A percentile compares a stretch with the other conserved stretches of the same genome.
Conservation (phyloP, 2,113 vertebrate species). For the Gambusia affinis region DNA sequence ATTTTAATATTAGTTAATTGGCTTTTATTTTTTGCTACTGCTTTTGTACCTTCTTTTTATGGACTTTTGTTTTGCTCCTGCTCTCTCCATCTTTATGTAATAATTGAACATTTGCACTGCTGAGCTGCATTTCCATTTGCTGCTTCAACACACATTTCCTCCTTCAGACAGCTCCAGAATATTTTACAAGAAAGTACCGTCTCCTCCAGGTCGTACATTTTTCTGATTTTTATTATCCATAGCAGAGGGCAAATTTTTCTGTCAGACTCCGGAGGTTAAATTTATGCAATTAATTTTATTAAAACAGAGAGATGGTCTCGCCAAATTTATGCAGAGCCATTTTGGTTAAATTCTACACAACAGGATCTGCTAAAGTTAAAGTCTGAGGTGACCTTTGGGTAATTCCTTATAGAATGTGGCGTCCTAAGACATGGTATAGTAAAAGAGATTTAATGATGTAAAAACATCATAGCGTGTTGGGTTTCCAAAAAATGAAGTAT, state of each 20-base stretch:
- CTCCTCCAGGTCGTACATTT: conserved; percentile 25
- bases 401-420: background rate
- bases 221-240: conserved; percentile 35
- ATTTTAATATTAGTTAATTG: background rate
- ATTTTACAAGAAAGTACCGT: conserved; percentile 29
- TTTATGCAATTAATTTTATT: conserved; percentile 38
- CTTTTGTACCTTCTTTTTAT: background rate
- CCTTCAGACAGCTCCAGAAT: background rate
- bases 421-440: conserved; percentile 28
- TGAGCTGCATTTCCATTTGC: conserved; percentile 10
- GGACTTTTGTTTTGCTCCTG: background rate
- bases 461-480: conserved; percentile 1
- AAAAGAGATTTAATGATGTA: no score
- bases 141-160: background rate
- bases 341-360: background rate
- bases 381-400: conserved; percentile 12
- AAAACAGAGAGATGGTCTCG: conserved; percentile 14
- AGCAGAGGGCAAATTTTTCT: conserved; percentile 28
- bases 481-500: conserved; percentile 22
- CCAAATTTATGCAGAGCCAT: conserved; percentile 4
- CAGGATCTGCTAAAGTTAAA: background rate
- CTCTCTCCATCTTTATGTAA: conserved; percentile 1
- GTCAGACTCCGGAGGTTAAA: conserved; percentile 27
- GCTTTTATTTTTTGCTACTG: background rate
- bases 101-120: conserved; percentile 28